A percentile compares a stretch with the other conserved stretches of the same genome.
phyloP scores from a whole-genome alignment of 2,888 invertebrate species.

The Euplagia quadripunctaria region DNA sequence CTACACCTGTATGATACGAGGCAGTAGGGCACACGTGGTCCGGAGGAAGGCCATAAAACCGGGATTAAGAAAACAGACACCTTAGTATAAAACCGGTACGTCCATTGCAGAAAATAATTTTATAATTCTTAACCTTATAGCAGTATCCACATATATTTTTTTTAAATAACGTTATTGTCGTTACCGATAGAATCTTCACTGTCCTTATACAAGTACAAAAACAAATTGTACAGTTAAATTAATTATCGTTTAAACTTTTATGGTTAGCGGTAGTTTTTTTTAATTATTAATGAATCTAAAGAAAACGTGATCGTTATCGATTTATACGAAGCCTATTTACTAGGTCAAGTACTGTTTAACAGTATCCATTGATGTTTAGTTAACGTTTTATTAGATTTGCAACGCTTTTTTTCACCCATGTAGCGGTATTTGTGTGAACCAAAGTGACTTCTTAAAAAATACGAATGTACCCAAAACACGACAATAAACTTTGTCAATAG shows the following conservation, averaged over 20 bases:
- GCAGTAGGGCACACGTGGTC: conserved; percentile 57
- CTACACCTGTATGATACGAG: conserved; percentile 50
- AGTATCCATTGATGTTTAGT: conserved; percentile 32
- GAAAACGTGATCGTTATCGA: conserved; percentile 22
- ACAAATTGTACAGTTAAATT: not conserved
- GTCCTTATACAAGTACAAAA: not conserved
- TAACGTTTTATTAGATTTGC: conserved; percentile 25
- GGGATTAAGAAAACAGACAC: conserved; percentile 39
- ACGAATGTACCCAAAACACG: conserved; percentile 24
- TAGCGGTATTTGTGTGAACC: conserved; percentile 41
- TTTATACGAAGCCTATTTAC: conserved; percentile 16
- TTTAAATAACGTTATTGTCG: not conserved
- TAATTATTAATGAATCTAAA: conserved; percentile 9
- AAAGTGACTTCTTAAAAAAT: not conserved
- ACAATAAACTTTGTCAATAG: conserved; percentile 37
- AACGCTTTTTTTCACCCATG: conserved; percentile 14
- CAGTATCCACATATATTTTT: conserved; percentile 1
- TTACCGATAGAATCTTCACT: not conserved
- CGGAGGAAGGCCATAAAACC: conserved; percentile 48
- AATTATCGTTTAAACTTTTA: not conserved
- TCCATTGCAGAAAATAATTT: conserved; percentile 14
- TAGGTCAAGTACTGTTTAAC: conserved; percentile 11
- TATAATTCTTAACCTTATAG: conserved; percentile 14
- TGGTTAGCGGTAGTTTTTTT: conserved; percentile 14
- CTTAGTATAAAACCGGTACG: conserved; percentile 40